These are phyloP conservation scores for Butastur rufipennis DNA, from an alignment of 2,113 vertebrate species.

Conservation along the genomic window DNA sequence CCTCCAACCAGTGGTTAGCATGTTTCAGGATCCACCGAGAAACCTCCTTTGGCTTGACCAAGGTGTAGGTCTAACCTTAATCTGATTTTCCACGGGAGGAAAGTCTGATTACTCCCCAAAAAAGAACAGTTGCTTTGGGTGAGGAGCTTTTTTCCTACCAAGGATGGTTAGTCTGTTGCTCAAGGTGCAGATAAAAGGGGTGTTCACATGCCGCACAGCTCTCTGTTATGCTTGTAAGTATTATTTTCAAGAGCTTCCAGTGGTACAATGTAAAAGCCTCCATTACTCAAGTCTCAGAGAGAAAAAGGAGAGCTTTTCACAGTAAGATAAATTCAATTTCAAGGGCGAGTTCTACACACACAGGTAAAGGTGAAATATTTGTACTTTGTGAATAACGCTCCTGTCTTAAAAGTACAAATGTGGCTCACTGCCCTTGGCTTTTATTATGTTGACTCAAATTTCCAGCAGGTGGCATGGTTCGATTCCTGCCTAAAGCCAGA, in stretches of 20 bases:
- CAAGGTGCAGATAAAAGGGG: not conserved
- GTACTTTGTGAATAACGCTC: not conserved
- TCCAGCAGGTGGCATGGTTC: constrained; percentile 24
- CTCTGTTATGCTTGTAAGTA: not conserved
- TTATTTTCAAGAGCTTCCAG: not conserved
- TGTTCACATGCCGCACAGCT: not conserved
- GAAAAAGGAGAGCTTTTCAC: not conserved
- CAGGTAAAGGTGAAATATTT: not conserved
- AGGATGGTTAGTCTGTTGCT: not conserved
- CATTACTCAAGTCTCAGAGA: not conserved
- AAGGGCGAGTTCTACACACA: not conserved
- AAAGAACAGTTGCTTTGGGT: not conserved
- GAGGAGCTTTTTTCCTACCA: not conserved
- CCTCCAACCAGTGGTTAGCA: not conserved
- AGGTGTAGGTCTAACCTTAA: not conserved
- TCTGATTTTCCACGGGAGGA: not conserved
- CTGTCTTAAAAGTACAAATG: not conserved
- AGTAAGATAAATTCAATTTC: not conserved
- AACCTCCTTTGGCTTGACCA: not conserved
- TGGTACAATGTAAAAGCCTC: not conserved
- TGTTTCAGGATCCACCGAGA: not conserved
- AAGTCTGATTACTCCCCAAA: not conserved
- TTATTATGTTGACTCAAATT: not conserved
- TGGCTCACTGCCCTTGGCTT: not conserved
- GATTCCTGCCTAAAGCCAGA: not conserved